Evolutionary conservation across 2,888 invertebrate species (phyloP).

Genomic region (Cerceris rybyensis): DNA sequence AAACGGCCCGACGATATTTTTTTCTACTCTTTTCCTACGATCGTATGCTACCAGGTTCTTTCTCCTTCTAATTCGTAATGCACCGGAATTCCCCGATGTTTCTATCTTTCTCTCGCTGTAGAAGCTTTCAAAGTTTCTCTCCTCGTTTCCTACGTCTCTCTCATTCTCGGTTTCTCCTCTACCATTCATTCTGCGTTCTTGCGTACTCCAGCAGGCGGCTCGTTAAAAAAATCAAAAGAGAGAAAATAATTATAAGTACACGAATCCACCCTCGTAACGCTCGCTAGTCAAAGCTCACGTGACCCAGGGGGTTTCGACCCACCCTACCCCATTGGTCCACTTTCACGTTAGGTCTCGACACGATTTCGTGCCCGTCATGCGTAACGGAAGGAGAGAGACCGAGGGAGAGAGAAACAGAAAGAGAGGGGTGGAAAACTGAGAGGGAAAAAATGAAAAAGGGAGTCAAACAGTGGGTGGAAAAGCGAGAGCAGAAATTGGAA

Average conservation of each 20-base stretch:
- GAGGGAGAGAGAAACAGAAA: conserved; percentile 7
- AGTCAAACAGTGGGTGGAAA: neutral
- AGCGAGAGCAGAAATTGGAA: neutral
- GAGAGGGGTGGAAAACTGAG: conserved; percentile 1
- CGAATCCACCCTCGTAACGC: conserved; percentile 64
- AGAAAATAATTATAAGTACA: conserved; percentile 66
- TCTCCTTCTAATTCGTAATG: no score
- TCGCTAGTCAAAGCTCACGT: conserved; percentile 70
- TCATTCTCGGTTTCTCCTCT: neutral
- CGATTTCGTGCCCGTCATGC: conserved; percentile 62
- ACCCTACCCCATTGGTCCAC: conserved; percentile 67
- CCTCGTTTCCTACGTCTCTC: conserved; percentile 8
- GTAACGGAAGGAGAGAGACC: conserved; percentile 57
- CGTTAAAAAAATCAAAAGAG: conserved; percentile 65
- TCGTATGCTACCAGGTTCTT: no score
- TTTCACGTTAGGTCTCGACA: conserved; percentile 69
- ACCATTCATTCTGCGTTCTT: conserved; percentile 37
- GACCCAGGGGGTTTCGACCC: conserved; percentile 56
- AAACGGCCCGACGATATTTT: neutral
- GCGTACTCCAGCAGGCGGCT: conserved; percentile 47
- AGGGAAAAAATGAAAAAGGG: neutral
- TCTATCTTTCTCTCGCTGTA: neutral
- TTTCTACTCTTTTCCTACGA: no score
- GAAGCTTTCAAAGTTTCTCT: neutral
- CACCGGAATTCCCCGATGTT: no score